Evolutionary conservation across 2,797 vertebrate genomes (phyloP).

Genomic region (Eremophila alpestris): DNA sequence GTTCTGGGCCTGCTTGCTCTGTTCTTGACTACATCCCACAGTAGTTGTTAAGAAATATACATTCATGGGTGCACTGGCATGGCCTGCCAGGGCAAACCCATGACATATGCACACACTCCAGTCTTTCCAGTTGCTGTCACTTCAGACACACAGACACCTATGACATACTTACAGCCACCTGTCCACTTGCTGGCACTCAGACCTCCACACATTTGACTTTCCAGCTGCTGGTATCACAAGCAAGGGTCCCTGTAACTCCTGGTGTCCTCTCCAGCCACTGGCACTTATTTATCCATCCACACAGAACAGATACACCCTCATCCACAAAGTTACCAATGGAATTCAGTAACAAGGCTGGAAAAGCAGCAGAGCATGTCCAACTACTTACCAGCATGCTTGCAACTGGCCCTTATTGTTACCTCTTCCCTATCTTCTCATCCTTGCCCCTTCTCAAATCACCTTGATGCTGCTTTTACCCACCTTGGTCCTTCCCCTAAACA

Average conservation of each 20-base stretch:
- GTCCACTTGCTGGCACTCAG: not conserved
- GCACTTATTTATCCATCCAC: not conserved
- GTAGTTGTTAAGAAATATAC: too few relatives aligned
- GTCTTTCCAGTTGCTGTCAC: not conserved
- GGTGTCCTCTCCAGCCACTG: not conserved
- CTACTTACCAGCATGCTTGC: not conserved
- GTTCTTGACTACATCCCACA: too few relatives aligned
- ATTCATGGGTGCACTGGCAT: too few relatives aligned
- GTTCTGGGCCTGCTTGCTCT: too few relatives aligned
- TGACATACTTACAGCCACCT: accelerated
- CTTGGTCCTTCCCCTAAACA: not conserved
- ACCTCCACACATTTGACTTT: not conserved
- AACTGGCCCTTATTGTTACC: not conserved
- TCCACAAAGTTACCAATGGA: not conserved
- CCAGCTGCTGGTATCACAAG: not conserved
- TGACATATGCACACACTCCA: accelerated
- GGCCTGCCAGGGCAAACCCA: too few relatives aligned
- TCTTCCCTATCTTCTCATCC: not conserved
- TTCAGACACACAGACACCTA: not conserved
- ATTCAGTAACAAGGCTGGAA: not conserved
- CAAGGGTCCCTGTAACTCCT: not conserved
- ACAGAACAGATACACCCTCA: not conserved
- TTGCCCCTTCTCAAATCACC: not conserved
- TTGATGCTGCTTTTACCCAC: not conserved
- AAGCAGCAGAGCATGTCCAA: not conserved